Percentiles rank a stretch among this genome's conserved stretches.
Conservation (phyloP, 2,113 vertebrate species). For the Etia nguti region DNA sequence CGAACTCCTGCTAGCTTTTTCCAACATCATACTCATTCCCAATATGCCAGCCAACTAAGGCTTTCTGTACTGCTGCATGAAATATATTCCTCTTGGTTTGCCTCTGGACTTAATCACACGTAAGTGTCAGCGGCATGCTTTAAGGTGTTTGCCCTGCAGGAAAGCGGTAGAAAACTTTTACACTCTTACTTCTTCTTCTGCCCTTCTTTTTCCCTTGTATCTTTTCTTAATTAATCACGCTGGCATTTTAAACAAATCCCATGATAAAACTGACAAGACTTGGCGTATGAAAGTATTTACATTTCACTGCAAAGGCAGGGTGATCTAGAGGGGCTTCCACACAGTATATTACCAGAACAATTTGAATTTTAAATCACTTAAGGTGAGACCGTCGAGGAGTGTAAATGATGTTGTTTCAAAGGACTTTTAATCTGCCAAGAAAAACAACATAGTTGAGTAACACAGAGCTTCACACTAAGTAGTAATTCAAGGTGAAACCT, state of each 20-base stretch:
- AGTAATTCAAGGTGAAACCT: slow-evolving; percentile 31
- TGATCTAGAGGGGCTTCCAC: not conserved
- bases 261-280: not conserved
- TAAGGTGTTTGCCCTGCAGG: not conserved
- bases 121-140: slow-evolving; percentile 1
- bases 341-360: not conserved
- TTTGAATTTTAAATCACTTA: not conserved
- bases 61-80: not conserved
- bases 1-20: not conserved
- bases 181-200: not conserved
- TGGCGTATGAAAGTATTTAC: not conserved
- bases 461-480: not conserved
- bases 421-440: not conserved
- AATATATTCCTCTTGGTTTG: slow-evolving; percentile 14
- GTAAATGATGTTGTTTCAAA: not conserved
- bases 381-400: not conserved
- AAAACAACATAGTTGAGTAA: not conserved
- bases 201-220: not conserved
- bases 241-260: not conserved
- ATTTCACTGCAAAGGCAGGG: not conserved
- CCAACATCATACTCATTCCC: not conserved
- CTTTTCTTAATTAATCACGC: not conserved
- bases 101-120: not conserved
- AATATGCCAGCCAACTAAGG: not conserved
- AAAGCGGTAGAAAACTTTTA: not conserved